Conservation (phyloP, 2,113 vertebrate species). For the Corynorhinus townsendii region DNA sequence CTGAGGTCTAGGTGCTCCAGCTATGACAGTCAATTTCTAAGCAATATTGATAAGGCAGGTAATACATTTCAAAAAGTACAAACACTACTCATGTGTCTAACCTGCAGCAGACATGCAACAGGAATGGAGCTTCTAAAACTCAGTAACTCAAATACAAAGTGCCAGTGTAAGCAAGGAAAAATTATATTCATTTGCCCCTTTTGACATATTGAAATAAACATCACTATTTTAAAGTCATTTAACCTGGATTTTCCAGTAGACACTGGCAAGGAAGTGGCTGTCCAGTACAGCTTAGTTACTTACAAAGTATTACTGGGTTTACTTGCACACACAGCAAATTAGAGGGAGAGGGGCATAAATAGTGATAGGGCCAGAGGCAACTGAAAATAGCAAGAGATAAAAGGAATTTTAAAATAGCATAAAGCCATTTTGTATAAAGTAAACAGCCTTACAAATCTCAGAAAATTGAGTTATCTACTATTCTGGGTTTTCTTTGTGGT, state of each 20-base stretch:
- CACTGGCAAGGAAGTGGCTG: not conserved
- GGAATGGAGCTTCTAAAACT: not conserved
- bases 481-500: not conserved
- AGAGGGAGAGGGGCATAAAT: not conserved
- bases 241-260: not conserved
- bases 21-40: not conserved
- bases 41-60: not conserved
- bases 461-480: not conserved
- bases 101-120: not conserved
- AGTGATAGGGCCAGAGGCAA: not conserved
- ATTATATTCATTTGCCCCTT: not conserved
- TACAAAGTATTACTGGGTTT: not conserved
- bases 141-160: conserved; percentile 11
- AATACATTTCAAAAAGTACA: not conserved
- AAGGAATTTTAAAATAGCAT: not conserved
- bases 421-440: not conserved
- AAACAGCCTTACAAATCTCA: not conserved
- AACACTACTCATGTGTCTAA: not conserved
- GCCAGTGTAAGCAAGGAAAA: not conserved
- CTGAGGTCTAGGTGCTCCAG: not conserved
- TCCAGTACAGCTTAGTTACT: not conserved
- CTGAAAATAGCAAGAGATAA: not conserved
- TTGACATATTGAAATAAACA: not conserved
- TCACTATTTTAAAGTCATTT: not conserved
- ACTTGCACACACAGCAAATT: not conserved